These are phyloP conservation scores for Clarias gariepinus DNA, from an alignment of 2,113 vertebrate genomes.

Conservation along the genomic window DNA sequence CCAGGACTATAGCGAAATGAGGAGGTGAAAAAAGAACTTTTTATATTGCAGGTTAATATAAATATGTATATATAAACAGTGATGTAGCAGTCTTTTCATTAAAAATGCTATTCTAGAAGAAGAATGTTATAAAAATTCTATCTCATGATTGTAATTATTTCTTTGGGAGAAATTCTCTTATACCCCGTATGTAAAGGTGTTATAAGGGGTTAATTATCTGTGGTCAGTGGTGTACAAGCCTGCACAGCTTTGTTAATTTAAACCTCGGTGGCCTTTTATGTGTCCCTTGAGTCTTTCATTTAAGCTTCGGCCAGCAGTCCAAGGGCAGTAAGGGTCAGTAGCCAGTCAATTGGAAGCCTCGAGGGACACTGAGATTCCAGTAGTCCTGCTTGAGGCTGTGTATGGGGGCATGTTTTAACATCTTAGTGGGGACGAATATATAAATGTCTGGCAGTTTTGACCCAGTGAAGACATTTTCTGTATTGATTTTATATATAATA, in stretches of 20 bases:
- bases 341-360: slow-evolving; percentile 57
- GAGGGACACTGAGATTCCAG: slow-evolving; percentile 53
- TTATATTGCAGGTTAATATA: not conserved
- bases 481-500: no score
- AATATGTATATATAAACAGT: no score
- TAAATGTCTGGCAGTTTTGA: not conserved
- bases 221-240: slow-evolving; percentile 28
- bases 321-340: slow-evolving; percentile 61
- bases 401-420: not conserved
- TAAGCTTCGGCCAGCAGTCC: slow-evolving; percentile 52
- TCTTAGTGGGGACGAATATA: not conserved
- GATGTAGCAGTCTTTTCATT: not conserved
- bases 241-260: slow-evolving; percentile 23
- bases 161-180: not conserved
- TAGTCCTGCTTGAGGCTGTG: slow-evolving; percentile 30
- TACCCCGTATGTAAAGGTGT: not conserved
- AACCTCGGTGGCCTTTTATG: slow-evolving; percentile 40
- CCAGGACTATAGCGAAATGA: not conserved
- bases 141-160: not conserved
- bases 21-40: not conserved
- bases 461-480: not conserved
- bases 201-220: slow-evolving; percentile 18
- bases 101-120: not conserved
- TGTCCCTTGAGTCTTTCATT: slow-evolving; percentile 55
- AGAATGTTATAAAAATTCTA: not conserved